A percentile compares a stretch with the other conserved stretches of the same genome.
phyloP scores from a whole-genome alignment of 2,797 vertebrate species.

The Ptychadena robeensis region DNA sequence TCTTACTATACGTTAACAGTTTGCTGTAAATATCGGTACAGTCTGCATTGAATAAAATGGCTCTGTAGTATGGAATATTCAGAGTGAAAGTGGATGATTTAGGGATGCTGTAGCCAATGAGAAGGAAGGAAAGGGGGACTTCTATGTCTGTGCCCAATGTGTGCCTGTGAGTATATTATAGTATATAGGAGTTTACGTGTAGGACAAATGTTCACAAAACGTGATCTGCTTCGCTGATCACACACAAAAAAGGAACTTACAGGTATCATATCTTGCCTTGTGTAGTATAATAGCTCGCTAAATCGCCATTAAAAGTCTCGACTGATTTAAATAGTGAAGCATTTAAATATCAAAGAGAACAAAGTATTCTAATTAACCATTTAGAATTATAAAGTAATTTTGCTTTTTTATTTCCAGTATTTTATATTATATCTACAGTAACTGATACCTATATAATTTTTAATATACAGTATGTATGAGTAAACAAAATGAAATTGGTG shows the following conservation, averaged over 20 bases:
- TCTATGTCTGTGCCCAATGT: neutral
- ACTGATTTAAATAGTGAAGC: neutral
- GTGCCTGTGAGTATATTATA: neutral
- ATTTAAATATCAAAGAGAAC: no score
- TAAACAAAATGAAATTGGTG: no score
- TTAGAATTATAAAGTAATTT: no score
- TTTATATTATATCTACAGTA: no score
- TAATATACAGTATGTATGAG: no score
- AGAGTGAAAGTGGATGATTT: neutral
- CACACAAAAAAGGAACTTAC: neutral
- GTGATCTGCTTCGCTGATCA: conserved; percentile 9
- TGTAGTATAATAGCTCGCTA: no score
- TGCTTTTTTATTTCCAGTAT: no score
- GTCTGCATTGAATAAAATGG: neutral
- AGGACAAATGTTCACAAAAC: neutral
- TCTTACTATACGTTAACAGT: neutral
- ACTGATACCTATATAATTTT: no score
- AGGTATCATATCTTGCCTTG: no score
- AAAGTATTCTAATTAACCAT: no score
- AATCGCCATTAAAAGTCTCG: no score
- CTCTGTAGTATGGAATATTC: neutral
- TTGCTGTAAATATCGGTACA: neutral
- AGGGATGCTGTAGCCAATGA: neutral
- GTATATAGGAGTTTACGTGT: neutral
- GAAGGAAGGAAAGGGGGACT: neutral